phyloP scores from a whole-genome alignment of 2,888 invertebrate genomes.

The Lysandra bellargus region DNA sequence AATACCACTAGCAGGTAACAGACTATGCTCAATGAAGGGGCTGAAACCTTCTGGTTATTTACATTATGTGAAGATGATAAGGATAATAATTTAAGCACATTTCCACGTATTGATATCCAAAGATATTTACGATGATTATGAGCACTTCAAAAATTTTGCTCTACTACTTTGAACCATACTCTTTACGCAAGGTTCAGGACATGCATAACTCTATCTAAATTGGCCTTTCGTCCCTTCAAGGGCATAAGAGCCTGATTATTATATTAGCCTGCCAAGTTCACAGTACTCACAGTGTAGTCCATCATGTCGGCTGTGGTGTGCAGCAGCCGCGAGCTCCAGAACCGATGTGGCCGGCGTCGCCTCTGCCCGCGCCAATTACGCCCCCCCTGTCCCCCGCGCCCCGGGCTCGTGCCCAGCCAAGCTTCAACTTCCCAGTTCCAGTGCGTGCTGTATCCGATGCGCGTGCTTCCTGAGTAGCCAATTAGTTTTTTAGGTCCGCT shows the following conservation, averaged over 20 bases:
- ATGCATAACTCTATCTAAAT: not conserved
- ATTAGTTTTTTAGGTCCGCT: not conserved
- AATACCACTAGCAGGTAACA: too few relatives aligned
- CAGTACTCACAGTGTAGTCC: conserved; percentile 40
- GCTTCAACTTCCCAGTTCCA: conserved; percentile 14
- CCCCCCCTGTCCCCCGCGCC: not conserved
- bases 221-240: not conserved
- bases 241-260: not conserved
- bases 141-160: not conserved
- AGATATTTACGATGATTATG: too few relatives aligned
- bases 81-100: too few relatives aligned
- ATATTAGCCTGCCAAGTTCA: not conserved
- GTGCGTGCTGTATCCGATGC: not conserved
- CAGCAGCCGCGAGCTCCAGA: conserved; percentile 31
- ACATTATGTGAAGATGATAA: too few relatives aligned
- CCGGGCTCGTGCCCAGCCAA: not conserved
- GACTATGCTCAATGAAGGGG: too few relatives aligned
- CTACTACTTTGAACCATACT: not conserved
- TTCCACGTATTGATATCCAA: too few relatives aligned
- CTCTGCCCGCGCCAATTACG: conserved; percentile 33
- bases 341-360: conserved; percentile 35
- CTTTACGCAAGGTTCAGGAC: not conserved
- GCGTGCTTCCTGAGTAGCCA: not conserved
- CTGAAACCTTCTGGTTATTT: too few relatives aligned
- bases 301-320: conserved; percentile 36